phyloP scores from a whole-genome alignment of 2,797 vertebrate genomes.

The Enteromius fasciolatus region DNA sequence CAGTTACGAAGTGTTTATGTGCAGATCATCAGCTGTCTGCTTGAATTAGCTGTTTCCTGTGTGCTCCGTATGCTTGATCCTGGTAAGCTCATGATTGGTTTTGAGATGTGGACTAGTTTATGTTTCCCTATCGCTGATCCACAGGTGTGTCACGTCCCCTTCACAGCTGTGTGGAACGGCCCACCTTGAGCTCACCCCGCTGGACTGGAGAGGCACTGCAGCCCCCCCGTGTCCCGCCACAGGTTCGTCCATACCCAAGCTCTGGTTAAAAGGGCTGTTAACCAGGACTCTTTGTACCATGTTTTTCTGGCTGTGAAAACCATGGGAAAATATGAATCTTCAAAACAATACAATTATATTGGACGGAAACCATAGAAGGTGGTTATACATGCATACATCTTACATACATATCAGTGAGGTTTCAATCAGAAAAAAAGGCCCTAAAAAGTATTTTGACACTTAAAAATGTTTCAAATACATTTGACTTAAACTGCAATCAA shows the following conservation, averaged over 20 bases:
- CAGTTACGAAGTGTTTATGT: constrained; percentile 15
- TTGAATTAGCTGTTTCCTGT: constrained; percentile 37
- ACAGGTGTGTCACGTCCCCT: constrained; percentile 44
- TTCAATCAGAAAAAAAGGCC: background rate
- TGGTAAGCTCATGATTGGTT: background rate
- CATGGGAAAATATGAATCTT: constrained; percentile 15
- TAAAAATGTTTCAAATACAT: background rate
- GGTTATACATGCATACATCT: too few relatives aligned
- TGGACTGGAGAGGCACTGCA: constrained; percentile 16
- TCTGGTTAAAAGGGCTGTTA: constrained; percentile 30
- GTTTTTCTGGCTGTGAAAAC: constrained; percentile 58
- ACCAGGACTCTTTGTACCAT: constrained; percentile 68
- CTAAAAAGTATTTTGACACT: background rate
- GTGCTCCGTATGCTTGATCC: background rate
- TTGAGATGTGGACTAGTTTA: constrained; percentile 19
- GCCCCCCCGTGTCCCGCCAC: background rate
- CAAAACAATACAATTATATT: background rate
- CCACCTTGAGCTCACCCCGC: constrained; percentile 2
- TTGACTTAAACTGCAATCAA: background rate
- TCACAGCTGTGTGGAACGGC: background rate
- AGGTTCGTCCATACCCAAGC: constrained; percentile 56
- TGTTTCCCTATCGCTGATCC: constrained; percentile 16
- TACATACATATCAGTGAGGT: background rate
- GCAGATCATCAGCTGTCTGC: constrained; percentile 47
- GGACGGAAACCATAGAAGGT: background rate